phyloP scores from a whole-genome alignment of 2,888 invertebrate species.

The Eretmocerus hayati region DNA sequence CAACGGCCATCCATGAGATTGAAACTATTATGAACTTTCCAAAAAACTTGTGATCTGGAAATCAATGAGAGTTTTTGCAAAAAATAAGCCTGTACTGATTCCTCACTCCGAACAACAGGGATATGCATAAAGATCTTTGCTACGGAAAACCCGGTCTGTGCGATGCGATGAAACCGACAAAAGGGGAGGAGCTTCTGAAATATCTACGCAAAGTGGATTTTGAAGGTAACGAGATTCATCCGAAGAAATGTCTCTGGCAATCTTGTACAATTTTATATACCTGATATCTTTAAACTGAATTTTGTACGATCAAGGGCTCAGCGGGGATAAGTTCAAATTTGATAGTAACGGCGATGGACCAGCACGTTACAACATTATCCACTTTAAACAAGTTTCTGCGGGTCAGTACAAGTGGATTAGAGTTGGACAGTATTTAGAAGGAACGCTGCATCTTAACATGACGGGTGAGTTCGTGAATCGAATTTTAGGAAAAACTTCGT shows the following conservation, averaged over 20 bases:
- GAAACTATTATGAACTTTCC: too few species aligned
- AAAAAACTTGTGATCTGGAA: too few species aligned
- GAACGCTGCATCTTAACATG: conserved; percentile 71
- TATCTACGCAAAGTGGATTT: conserved; percentile 82
- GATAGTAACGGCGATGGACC: conserved; percentile 88
- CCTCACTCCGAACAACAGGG: conserved; percentile 58
- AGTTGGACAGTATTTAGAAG: conserved; percentile 82
- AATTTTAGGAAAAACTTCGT: too few species aligned
- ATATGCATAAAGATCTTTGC: conserved; percentile 81
- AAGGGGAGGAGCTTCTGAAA: conserved; percentile 75
- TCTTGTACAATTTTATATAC: too few species aligned
- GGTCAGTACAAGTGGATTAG: conserved; percentile 78
- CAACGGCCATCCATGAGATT: too few species aligned
- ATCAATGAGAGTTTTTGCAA: too few species aligned
- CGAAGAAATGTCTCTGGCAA: too few species aligned
- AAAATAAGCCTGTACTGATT: too few species aligned
- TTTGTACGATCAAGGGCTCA: conserved; percentile 80
- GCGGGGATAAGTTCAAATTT: conserved; percentile 84
- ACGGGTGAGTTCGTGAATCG: conserved; percentile 68
- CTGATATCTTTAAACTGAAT: not conserved
- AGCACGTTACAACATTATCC: conserved; percentile 90
- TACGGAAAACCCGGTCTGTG: conserved; percentile 70
- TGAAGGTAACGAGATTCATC: too few species aligned
- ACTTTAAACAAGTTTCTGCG: conserved; percentile 75
- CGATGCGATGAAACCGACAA: conserved; percentile 82